Percentiles rank a stretch among this genome's conserved stretches.
phyloP scores from a whole-genome alignment of 2,113 vertebrate genomes.

The Merops nubicus region DNA sequence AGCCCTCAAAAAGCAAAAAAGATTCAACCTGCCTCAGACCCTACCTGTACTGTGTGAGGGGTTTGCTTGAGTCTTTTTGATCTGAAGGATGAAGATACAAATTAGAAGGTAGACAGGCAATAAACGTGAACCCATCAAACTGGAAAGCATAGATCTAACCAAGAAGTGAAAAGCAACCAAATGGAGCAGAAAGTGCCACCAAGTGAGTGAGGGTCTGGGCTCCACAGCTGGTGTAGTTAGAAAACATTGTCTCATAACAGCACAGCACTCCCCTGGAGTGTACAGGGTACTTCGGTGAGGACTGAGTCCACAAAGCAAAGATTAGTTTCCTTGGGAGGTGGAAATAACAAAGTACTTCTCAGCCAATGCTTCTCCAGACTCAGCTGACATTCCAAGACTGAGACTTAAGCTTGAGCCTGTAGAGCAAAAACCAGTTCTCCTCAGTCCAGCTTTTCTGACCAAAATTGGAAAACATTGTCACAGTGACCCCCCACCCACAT shows the following conservation, averaged over 20 bases:
- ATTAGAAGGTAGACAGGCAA: neutral
- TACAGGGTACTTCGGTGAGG: neutral
- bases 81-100: neutral
- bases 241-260: neutral
- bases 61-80: neutral
- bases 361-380: neutral
- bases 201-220: neutral
- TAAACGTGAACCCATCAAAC: fast-evolving
- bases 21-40: neutral
- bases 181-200: neutral
- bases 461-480: neutral
- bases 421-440: neutral
- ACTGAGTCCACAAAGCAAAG: neutral
- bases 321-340: neutral
- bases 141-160: neutral
- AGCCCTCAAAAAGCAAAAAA: neutral
- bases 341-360: neutral
- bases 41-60: fast-evolving
- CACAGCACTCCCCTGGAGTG: neutral
- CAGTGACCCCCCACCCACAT: neutral
- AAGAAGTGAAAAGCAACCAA: neutral
- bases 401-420: neutral
- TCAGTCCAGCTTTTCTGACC: neutral
- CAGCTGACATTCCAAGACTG: neutral
- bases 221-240: neutral